These are phyloP conservation scores for Anarrhichthys ocellatus DNA, from an alignment of 2,113 vertebrate species.

Conservation along the genomic window DNA sequence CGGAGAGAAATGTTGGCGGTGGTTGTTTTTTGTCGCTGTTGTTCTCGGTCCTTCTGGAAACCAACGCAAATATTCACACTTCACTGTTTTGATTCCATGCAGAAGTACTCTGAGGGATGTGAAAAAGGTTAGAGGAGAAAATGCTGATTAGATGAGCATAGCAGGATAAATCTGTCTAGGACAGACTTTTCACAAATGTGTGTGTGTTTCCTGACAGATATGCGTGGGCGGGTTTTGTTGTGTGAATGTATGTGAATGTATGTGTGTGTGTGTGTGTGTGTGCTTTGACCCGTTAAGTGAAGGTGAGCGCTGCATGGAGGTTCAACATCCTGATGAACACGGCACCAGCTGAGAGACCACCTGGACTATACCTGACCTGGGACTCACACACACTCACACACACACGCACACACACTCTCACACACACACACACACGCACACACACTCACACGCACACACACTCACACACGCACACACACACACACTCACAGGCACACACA, in stretches of 20 bases:
- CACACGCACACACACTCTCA: conserved; percentile 7
- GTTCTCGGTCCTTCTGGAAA: background rate
- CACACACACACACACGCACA: conserved; percentile 10
- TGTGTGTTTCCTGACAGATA: conserved; percentile 11
- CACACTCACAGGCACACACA: background rate
- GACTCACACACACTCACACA: conserved; percentile 15
- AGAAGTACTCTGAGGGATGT: background rate
- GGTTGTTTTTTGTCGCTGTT: background rate
- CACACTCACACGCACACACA: conserved; percentile 14
- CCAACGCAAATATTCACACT: background rate
- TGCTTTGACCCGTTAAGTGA: conserved; percentile 47
- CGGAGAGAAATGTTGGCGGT: background rate
- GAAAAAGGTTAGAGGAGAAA: background rate
- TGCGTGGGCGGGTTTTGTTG: conserved; percentile 25
- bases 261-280: conserved; percentile 17
- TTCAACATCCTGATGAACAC: conserved; percentile 64
- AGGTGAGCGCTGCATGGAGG: conserved; percentile 40
- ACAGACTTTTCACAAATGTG: background rate
- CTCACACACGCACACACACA: no score
- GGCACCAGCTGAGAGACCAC: conserved; percentile 64
- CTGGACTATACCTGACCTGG: conserved; percentile 49
- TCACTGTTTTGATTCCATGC: background rate
- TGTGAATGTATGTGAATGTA: conserved; percentile 7
- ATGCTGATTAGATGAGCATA: conserved; percentile 22
- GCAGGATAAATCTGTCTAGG: conserved; percentile 18